phyloP scores from a whole-genome alignment of 2,888 invertebrate species.

The Aphrophora alni region DNA sequence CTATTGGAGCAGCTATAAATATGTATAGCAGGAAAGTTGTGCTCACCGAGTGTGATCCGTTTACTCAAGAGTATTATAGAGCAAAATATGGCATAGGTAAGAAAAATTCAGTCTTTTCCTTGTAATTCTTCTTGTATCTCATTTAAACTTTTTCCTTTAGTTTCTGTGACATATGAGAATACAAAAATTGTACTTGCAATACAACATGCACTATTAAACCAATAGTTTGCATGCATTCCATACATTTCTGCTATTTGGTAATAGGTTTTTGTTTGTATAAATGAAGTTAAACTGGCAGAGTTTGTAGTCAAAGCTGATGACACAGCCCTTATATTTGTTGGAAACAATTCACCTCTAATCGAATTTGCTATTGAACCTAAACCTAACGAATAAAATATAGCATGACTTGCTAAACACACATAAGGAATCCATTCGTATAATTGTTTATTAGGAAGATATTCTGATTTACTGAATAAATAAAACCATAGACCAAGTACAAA shows the following conservation, averaged over 20 bases:
- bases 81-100: slow-evolving; percentile 69
- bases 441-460: slow-evolving; percentile 37
- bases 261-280: slow-evolving; percentile 65
- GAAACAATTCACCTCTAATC: slow-evolving; percentile 69
- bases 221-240: slow-evolving; percentile 69
- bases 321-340: slow-evolving; percentile 67
- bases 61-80: slow-evolving; percentile 84
- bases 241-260: slow-evolving; percentile 64
- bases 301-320: slow-evolving; percentile 66
- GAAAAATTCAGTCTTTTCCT: slow-evolving; percentile 29
- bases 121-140: slow-evolving; percentile 70
- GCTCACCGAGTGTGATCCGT: slow-evolving; percentile 83
- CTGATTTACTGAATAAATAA: slow-evolving; percentile 37
- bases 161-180: slow-evolving; percentile 68
- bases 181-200: slow-evolving; percentile 67
- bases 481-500: slow-evolving; percentile 45
- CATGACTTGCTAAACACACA: slow-evolving; percentile 64
- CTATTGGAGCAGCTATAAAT: slow-evolving; percentile 81
- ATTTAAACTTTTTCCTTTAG: slow-evolving; percentile 72
- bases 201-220: slow-evolving; percentile 67
- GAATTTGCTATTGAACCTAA: slow-evolving; percentile 68
- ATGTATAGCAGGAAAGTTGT: slow-evolving; percentile 82
- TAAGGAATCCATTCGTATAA: slow-evolving; percentile 52
- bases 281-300: slow-evolving; percentile 63
- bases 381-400: slow-evolving; percentile 65